phyloP scores from a whole-genome alignment of 2,797 vertebrate genomes.

The Enteromius radiatus region DNA sequence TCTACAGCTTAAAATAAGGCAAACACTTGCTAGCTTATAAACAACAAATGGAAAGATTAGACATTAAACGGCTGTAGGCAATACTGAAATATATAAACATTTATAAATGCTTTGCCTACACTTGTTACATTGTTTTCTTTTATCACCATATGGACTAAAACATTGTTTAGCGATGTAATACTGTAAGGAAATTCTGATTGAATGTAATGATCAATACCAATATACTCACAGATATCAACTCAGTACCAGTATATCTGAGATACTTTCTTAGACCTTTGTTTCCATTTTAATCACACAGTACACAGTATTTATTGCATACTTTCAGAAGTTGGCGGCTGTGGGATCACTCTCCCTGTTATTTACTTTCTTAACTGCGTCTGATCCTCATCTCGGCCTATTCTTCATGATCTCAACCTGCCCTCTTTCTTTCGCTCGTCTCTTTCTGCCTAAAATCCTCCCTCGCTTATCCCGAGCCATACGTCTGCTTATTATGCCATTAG shows the following conservation, averaged over 20 bases:
- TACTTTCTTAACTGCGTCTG: constrained; percentile 83
- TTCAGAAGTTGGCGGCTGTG: constrained; percentile 40
- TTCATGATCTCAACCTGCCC: constrained; percentile 68
- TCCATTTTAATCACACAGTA: not conserved
- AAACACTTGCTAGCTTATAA: not conserved
- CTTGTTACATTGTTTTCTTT: not conserved
- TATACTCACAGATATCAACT: not conserved
- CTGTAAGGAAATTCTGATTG: not conserved
- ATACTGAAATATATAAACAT: not conserved
- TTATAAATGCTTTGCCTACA: not conserved
- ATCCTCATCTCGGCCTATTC: constrained; percentile 73
- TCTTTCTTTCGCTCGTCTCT: constrained; percentile 73
- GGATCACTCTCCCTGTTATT: constrained; percentile 80
- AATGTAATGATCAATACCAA: not conserved
- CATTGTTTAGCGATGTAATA: not conserved
- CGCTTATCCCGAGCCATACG: constrained; percentile 74
- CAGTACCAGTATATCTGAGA: not conserved
- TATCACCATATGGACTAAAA: constrained; percentile 5
- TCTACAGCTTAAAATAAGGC: not conserved
- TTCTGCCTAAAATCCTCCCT: constrained; percentile 70
- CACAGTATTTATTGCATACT: not conserved
- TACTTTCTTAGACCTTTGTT: not conserved
- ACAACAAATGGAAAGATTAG: too few relatives aligned
- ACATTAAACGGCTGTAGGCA: not conserved
- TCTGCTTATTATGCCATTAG: constrained; percentile 89